phyloP scores from a whole-genome alignment of 1,140 invertebrate genomes.

The Berghia stephanieae region DNA sequence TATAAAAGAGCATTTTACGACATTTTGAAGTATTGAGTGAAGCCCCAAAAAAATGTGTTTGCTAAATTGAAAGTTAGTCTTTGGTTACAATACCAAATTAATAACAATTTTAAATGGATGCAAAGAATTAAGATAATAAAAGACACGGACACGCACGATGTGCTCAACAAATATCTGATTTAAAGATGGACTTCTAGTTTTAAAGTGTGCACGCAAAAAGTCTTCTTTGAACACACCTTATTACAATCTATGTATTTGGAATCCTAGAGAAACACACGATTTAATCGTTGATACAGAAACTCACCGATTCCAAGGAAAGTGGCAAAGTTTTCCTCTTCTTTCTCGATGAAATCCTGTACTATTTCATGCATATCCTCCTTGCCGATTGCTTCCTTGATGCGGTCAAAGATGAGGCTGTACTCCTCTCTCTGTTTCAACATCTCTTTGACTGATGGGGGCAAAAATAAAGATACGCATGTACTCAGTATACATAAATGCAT shows the following conservation, averaged over 20 bases:
- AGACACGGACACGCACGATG: no score
- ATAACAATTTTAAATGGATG: no score
- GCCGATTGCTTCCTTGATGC: conserved; percentile 14
- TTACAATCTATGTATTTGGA: background rate
- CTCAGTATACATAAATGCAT: no score
- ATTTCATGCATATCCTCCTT: conserved; percentile 23
- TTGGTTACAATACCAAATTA: no score
- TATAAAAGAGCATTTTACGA: no score
- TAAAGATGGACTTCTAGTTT: no score
- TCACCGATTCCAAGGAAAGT: conserved; percentile 24
- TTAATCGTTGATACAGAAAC: background rate
- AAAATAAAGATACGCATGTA: no score
- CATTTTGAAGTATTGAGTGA: no score
- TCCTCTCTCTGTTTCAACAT: conserved; percentile 12
- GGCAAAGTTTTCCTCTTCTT: conserved; percentile 29
- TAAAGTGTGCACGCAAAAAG: background rate
- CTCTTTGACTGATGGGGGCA: background rate
- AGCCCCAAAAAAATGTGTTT: no score
- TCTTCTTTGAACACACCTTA: background rate
- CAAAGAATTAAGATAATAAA: no score
- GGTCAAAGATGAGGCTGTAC: conserved; percentile 19
- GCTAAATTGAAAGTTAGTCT: no score
- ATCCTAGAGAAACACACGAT: background rate
- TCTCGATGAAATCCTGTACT: conserved; percentile 27
- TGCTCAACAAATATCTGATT: no score